A percentile compares a stretch with the other conserved stretches of the same genome.
These are phyloP conservation scores for Leptopilina clavipes DNA, from an alignment of 1,140 invertebrate genomes.

Conservation along the genomic window DNA sequence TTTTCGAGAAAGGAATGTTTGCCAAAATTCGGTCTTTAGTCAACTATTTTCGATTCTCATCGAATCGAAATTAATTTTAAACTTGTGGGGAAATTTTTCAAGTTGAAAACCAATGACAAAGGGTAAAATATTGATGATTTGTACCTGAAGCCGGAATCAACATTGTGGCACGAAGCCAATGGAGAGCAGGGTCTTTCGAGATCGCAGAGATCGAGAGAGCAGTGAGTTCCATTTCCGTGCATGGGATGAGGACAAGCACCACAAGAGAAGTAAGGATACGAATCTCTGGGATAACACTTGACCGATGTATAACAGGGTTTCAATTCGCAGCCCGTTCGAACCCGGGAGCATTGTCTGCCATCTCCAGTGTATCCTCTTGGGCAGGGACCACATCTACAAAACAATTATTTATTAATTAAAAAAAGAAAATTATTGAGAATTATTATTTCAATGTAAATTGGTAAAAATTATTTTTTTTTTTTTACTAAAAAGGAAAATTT, in stretches of 20 bases:
- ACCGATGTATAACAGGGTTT: neutral
- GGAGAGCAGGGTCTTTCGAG: constrained; percentile 14
- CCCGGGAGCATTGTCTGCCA: constrained; percentile 3
- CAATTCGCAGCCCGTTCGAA: neutral
- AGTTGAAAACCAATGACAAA: too few species aligned
- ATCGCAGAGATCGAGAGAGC: neutral
- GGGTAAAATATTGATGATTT: neutral
- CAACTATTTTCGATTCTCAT: too few species aligned
- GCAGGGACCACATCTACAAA: constrained; percentile 3
- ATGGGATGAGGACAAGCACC: constrained; percentile 7
- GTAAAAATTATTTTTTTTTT: too few species aligned
- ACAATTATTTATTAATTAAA: neutral
- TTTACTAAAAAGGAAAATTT: neutral
- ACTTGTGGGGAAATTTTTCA: too few species aligned
- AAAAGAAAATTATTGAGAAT: too few species aligned
- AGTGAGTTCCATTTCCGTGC: constrained; percentile 16
- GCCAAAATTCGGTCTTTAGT: too few species aligned
- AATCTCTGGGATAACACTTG: neutral
- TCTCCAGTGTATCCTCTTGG: constrained; percentile 15
- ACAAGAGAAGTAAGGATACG: neutral
- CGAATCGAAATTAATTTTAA: too few species aligned
- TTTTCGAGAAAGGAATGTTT: too few species aligned
- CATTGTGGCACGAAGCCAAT: neutral
- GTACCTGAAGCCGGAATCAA: neutral
- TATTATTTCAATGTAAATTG: neutral